Base-by-base conservation (phyloP, 2,113 vertebrate species). In the Chaetura pelagica region DNA sequence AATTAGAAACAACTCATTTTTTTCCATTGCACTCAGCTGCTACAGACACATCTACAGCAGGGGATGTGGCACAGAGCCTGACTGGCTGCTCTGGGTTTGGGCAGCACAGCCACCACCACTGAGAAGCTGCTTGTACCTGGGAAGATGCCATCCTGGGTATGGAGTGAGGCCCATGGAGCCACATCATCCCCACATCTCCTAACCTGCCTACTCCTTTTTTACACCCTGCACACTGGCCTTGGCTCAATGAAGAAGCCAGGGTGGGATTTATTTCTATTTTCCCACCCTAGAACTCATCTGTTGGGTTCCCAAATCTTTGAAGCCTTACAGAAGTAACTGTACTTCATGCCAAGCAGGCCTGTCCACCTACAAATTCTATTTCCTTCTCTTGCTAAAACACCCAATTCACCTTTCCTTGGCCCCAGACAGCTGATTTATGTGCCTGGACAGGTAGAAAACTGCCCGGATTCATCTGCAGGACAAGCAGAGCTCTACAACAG, bases 191-290 rank as follows among this genome's bases (percentile, higher is more conserved):
- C 73, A 52, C 5, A 29, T 2, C 16, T 73, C 26, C 76, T 38
- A 29, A 3, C 9, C 24, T 26, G 24, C 14, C 34, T 17, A 17
- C 16, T 29, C 7, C 6, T 5, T 40, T 4, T 27, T 16, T 1
- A 2, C 2, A 55, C 0, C 38, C 38, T 22, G 6, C 32, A 9
- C 18, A 29, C 8, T 1, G 8, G 6, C 9, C 9, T 62, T 21
- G 29, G 15, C 71, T 67, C 26, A 5, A 27, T 4, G 13, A 3
- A 4, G 66, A 62, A 63, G 4, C 48, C 42, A 55, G 15, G 4
- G 4, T 20, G 57, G 42, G 38, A 40, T 38, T 29, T 54, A 14
- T 2, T 23, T 79, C 16, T 51, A 1, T 14, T 21, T 52, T 21
- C 29, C 42, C 26, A 3, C 3, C 55, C 19, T 10, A 55, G 30